Base-by-base conservation (phyloP, 2,113 vertebrate genomes). In the Rhynchomys soricoides region DNA sequence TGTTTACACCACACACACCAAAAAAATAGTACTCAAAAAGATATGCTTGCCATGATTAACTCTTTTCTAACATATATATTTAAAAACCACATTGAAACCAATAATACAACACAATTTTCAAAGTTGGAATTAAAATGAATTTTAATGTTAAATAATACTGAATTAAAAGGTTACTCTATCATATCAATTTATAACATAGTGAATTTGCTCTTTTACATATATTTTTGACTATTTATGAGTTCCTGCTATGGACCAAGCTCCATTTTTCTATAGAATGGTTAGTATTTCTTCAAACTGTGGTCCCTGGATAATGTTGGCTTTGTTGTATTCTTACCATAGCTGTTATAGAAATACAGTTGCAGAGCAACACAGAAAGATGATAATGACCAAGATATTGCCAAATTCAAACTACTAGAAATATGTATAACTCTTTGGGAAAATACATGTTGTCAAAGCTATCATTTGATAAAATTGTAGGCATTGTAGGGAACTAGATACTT, bases 281-380 rank as follows among this genome's bases (percentile, higher is more conserved):
- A 95, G 52, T 5, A 77, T 93, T 81, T 89, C 15, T 4, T 59
- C 40, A 52, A 78, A 93, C 45, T 55, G 6, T 15, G 73, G 50
- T 66, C 57, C 88, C 50, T 40, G 87, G 45, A 21, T 78, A 90
- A 74, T 50, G 87, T 15, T 64, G 86, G 22, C 59, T 89, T 73
- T 77, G 57, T 7, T 68, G 31, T 86, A 77, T 59, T 70, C 90
- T 96, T 97, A 70, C 90, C 90, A 93, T 96, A 91, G 86, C 77
- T 95, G 94, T 95, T 94, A 94, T 86, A 85, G 24, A 90, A 70
- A 26, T 52, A n/a, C 45, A 82, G 26, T 70, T 15, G 5, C 29
- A 52, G 16, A 88, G 79, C 26, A 59, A 89, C 24, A 70, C 48
- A 88, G 75, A 77, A 79, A 77, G 34, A 82, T 78, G 29, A 88